A percentile compares a stretch with the other conserved stretches of the same genome.
These are phyloP conservation scores for Neodiprion virginianus DNA, from an alignment of 1,140 invertebrate species.

Conservation along the genomic window DNA sequence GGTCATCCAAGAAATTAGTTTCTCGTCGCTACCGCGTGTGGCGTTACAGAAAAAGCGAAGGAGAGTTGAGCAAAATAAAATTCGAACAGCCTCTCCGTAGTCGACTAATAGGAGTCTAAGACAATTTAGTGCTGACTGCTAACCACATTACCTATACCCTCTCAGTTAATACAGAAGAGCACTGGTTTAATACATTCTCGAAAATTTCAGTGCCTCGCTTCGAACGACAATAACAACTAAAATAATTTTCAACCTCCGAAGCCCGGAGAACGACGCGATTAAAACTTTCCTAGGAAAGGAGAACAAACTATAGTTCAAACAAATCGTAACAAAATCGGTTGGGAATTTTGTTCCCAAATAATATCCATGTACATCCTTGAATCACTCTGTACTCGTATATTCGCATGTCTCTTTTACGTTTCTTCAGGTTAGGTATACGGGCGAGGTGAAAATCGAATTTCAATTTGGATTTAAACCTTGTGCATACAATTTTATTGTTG, in stretches of 20 bases:
- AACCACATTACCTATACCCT: not conserved
- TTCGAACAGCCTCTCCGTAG: not conserved
- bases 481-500: no score
- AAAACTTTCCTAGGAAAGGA: not conserved
- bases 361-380: no score
- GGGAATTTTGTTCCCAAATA: no score
- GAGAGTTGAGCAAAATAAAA: not conserved
- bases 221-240: not conserved
- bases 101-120: not conserved
- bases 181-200: not conserved
- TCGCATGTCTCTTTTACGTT: no score
- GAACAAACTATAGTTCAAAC: no score
- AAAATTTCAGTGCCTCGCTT: not conserved
- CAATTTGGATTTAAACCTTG: no score
- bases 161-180: not conserved
- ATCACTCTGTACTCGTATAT: no score
- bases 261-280: not conserved
- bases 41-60: not conserved
- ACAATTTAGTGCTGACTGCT: not conserved
- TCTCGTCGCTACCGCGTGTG: not conserved
- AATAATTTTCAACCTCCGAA: not conserved
- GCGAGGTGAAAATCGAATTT: no score
- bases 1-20: not conserved
- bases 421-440: no score
- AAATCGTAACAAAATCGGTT: no score